Percentiles rank a stretch among this genome's conserved stretches.
phyloP scores from a whole-genome alignment of 2,888 invertebrate species.

The Chouioia cunea region DNA sequence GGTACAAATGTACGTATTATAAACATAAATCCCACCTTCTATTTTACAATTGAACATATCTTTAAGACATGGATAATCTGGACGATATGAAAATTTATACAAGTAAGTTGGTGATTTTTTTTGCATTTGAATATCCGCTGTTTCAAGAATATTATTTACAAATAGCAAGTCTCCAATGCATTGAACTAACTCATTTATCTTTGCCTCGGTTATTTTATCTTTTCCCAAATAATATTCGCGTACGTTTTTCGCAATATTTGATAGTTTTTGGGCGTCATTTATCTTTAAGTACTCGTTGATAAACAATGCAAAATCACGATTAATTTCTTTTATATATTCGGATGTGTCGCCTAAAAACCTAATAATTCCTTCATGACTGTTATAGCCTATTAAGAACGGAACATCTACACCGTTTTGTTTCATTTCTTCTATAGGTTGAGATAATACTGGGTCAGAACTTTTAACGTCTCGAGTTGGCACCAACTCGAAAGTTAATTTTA shows the following conservation, averaged over 20 bases:
- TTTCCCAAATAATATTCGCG: constrained; percentile 71
- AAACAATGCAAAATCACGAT: constrained; percentile 63
- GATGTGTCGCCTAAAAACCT: constrained; percentile 2
- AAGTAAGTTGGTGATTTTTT: constrained; percentile 70
- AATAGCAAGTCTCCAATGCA: constrained; percentile 72
- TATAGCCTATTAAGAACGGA: constrained; percentile 71
- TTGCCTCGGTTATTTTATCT: constrained; percentile 57
- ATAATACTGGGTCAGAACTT: constrained; percentile 51
- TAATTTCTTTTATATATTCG: constrained; percentile 31
- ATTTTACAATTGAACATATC: constrained; percentile 30
- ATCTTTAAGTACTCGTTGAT: constrained; percentile 65
- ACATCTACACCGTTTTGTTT: constrained; percentile 65
- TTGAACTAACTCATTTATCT: constrained; percentile 69
- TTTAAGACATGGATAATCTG: constrained; percentile 33
- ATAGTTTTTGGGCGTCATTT: constrained; percentile 54
- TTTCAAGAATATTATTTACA: constrained; percentile 67
- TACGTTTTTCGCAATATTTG: constrained; percentile 62
- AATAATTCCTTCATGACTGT: constrained; percentile 70
- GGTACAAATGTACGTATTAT: not conserved
- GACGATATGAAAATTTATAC: constrained; percentile 73
- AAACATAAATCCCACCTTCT: constrained; percentile 33
- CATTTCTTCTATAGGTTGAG: constrained; percentile 61
- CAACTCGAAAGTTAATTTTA: constrained; percentile 27
- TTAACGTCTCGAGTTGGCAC: constrained; percentile 49
- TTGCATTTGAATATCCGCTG: constrained; percentile 66